Evolutionary conservation across 2,888 invertebrate genomes (phyloP), one percentile per base, ranked within the genome.

Genomic region (Seira musarum): DNA sequence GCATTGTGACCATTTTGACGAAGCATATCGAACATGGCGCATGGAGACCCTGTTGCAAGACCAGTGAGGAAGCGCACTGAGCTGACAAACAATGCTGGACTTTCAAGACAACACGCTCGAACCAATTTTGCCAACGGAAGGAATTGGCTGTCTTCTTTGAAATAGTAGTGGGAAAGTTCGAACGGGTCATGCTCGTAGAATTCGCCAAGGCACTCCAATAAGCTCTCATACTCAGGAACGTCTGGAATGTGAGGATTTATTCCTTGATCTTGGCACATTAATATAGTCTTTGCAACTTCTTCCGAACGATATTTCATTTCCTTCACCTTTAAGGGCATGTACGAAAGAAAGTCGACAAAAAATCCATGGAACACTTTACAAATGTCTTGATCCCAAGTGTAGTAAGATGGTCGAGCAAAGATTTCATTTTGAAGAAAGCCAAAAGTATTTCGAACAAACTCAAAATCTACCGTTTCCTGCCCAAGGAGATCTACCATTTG

Each of bases 311-410:
- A 93, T 67, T 94, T 90, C 81, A 96, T 89, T 88, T 95, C 95
- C 87, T 94, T 94, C 0, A 95, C 92, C 92, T 97, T 97, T 66
- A 96, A 92, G 72, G 97, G 97, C 95, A 97, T 95, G 73, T 95
- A 92, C 82, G 95, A 93, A 66, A 98, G 95, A 87, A 98, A 97
- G 89, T 98, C 97, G 0, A 96, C 95, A 71, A 98, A 91, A 8
- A 98, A 90, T 17, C 92, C 91, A 89, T 98, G 98, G 64, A 97
- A 90, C 63, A 95, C 92, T 22, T 94, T 92, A 87, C 95, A 91
- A 87, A 96, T 94, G 88, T 96, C 96, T 89, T 91, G 87, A 8
- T 86, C 86, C 22, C 60, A 60, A 8, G 73, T 78, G 60, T 74
- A 80, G 24, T 80, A 60, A 0, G 40, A 22, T 0, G 80, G 80